These are phyloP conservation scores for Thalassophryne amazonica DNA, from an alignment of 2,797 vertebrate species.

Conservation along the genomic window DNA sequence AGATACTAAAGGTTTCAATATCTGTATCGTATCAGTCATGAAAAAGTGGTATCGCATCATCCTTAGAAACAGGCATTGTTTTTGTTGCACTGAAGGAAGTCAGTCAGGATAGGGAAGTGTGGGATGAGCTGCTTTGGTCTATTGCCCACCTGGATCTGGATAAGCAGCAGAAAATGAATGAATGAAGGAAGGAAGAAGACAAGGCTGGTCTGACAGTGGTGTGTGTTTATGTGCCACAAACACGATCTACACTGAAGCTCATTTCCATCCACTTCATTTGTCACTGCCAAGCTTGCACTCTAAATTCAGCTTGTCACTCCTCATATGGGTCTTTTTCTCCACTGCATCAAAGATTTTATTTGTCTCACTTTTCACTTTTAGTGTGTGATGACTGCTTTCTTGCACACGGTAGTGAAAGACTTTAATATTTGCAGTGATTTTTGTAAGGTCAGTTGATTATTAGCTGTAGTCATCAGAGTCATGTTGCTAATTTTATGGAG, in stretches of 20 bases:
- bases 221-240: too few species aligned
- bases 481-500: constrained; percentile 27
- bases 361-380: constrained; percentile 5
- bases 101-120: too few species aligned
- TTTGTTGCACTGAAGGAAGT: too few species aligned
- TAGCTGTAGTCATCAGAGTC: constrained; percentile 28
- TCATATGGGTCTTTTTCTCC: constrained; percentile 14
- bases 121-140: too few species aligned
- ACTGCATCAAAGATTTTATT: constrained; percentile 18
- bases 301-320: constrained; percentile 53
- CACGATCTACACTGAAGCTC: constrained; percentile 31
- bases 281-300: constrained; percentile 27
- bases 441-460: constrained; percentile 49
- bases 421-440: constrained; percentile 20
- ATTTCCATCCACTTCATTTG: constrained; percentile 55
- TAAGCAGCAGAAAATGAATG: too few species aligned
- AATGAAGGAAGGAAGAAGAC: too few species aligned
- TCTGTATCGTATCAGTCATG: too few species aligned
- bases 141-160: too few species aligned
- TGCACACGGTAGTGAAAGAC: constrained; percentile 5
- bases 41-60: too few species aligned
- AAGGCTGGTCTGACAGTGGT: too few species aligned
- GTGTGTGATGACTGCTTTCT: background rate
- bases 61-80: too few species aligned
- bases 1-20: too few species aligned